phyloP scores from a whole-genome alignment of 2,797 vertebrate genomes.

The Cottoperca gobio region DNA sequence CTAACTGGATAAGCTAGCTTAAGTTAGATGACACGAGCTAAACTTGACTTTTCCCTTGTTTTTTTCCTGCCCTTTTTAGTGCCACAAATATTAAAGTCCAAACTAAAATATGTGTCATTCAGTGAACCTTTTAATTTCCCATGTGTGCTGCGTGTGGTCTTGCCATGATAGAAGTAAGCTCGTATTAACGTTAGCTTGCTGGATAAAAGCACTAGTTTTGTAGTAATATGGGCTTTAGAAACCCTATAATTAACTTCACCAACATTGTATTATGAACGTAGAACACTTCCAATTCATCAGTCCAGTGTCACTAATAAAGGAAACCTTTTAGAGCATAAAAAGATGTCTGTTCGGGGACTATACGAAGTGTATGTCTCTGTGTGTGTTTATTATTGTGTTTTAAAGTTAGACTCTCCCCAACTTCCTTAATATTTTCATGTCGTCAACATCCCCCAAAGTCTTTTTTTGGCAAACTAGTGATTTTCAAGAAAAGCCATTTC shows the following conservation, averaged over 20 bases:
- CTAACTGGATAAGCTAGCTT: constrained; percentile 53
- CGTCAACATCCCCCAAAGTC: background rate
- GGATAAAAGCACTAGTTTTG: constrained; percentile 4
- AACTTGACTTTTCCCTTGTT: background rate
- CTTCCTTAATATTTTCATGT: no score
- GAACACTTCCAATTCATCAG: background rate
- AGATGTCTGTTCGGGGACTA: background rate
- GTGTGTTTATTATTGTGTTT: background rate
- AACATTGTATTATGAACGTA: background rate
- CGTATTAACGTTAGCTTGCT: constrained; percentile 30
- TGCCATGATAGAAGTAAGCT: constrained; percentile 17
- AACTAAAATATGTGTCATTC: background rate
- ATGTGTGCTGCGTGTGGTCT: constrained; percentile 16
- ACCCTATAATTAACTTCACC: background rate
- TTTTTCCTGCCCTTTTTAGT: background rate
- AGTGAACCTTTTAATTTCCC: background rate
- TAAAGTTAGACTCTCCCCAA: background rate
- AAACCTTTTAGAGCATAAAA: background rate
- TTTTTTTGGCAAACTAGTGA: background rate
- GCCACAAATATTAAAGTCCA: background rate
- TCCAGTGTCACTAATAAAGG: background rate
- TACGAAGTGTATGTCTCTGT: no score
- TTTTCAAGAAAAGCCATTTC: background rate
- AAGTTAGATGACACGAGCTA: constrained; percentile 23
- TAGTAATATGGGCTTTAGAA: background rate